Conservation (phyloP, 2,113 vertebrate species). For the Caracal caracal region DNA sequence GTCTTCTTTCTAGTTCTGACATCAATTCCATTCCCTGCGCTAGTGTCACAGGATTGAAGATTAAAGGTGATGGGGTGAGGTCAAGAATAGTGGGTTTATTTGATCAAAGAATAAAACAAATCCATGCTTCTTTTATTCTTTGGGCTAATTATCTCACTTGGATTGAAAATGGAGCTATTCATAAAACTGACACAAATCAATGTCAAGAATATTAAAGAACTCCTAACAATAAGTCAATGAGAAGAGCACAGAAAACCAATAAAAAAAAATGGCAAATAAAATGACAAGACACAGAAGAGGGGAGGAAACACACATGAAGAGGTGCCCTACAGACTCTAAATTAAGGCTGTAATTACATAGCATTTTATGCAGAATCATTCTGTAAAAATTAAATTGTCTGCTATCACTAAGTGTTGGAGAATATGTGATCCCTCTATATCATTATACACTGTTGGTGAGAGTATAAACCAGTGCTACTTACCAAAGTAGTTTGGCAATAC, state of each 20-base stretch:
- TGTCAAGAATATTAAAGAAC: conserved; percentile 49
- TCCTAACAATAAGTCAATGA: conserved; percentile 34
- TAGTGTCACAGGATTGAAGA: conserved; percentile 27
- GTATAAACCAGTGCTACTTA: not conserved
- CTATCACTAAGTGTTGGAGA: not conserved
- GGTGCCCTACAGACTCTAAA: not conserved
- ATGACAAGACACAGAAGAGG: not conserved
- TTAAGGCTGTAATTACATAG: not conserved
- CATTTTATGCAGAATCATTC: not conserved
- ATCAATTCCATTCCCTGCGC: not conserved
- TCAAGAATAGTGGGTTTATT: conserved; percentile 44
- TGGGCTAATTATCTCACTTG: conserved; percentile 61
- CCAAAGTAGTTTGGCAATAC: not conserved
- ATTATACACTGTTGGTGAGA: not conserved
- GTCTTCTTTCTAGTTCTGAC: not conserved
- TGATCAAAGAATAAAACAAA: conserved; percentile 70
- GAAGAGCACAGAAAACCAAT: not conserved
- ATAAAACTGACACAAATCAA: conserved; percentile 64
- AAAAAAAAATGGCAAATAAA: conserved; percentile 39
- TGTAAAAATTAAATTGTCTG: not conserved
- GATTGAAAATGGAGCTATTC: conserved; percentile 56
- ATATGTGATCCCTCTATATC: not conserved
- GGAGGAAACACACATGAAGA: not conserved
- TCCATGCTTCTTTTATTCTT: conserved; percentile 38
- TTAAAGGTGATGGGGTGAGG: conserved; percentile 54